Evolutionary conservation across 2,888 invertebrate genomes (phyloP).

Genomic region (Pycnomerus fuliginosus): DNA sequence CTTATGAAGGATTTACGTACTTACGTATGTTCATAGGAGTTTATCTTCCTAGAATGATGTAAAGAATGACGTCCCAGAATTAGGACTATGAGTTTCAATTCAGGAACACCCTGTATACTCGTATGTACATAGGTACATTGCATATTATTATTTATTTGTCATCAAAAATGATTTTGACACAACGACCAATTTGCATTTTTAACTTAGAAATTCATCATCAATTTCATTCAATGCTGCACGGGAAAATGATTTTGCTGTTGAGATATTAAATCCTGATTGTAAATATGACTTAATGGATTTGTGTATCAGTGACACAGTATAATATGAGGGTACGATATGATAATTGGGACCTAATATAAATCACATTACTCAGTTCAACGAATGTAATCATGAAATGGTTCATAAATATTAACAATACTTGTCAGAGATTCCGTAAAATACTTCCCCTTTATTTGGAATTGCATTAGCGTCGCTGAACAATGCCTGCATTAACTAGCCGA

Average conservation of each 20-base stretch:
- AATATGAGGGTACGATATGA: conserved; percentile 34
- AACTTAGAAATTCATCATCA: too few relatives aligned
- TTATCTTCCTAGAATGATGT: too few relatives aligned
- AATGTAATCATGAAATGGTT: conserved; percentile 37
- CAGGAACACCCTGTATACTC: too few relatives aligned
- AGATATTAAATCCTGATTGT: conserved; percentile 23
- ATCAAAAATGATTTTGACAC: too few relatives aligned
- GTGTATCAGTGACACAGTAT: conserved; percentile 7
- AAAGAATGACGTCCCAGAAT: too few relatives aligned
- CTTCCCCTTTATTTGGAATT: conserved; percentile 22
- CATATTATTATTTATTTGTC: too few relatives aligned
- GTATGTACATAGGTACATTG: too few relatives aligned
- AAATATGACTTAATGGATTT: conserved; percentile 21
- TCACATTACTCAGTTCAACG: conserved; percentile 41
- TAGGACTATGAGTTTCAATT: too few relatives aligned
- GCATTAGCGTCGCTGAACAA: conserved; percentile 29
- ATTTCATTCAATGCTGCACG: conserved; percentile 28
- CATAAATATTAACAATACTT: conserved; percentile 45
- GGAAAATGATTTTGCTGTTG: conserved; percentile 14
- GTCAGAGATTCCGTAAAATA: conserved; percentile 40
- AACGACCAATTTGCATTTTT: too few relatives aligned
- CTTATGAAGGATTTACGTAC: too few relatives aligned
- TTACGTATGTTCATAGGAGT: too few relatives aligned
- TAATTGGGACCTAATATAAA: conserved; percentile 44
- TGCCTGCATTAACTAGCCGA: conserved; percentile 30